A percentile compares a stretch with the other conserved stretches of the same genome.
These are phyloP conservation scores for Bedellia somnulentella DNA, from an alignment of 2,888 invertebrate genomes.

Conservation along the genomic window DNA sequence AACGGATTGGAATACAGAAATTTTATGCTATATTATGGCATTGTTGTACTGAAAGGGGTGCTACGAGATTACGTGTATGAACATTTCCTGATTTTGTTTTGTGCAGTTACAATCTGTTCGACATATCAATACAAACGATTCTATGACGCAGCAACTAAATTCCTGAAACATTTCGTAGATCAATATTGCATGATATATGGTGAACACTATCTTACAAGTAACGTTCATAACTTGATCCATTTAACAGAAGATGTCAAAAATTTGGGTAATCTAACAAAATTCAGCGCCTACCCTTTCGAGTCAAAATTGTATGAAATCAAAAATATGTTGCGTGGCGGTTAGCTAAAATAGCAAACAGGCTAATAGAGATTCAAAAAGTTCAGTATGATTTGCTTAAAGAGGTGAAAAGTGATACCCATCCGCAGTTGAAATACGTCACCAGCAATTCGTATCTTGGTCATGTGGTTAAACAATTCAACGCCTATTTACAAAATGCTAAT, in stretches of 20 bases:
- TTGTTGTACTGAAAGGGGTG: constrained; percentile 9
- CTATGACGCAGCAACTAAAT: constrained; percentile 7
- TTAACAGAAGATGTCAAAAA: constrained; percentile 8
- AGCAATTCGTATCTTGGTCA: too few species aligned
- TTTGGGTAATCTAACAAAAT: constrained; percentile 6
- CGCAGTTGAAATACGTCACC: not conserved
- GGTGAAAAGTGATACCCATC: not conserved
- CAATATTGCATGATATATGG: constrained; percentile 8
- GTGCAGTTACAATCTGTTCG: constrained; percentile 12
- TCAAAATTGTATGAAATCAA: constrained; percentile 4
- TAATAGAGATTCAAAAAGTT: constrained; percentile 3
- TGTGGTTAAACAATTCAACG: too few species aligned
- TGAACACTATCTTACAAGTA: constrained; percentile 9
- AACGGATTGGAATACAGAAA: constrained; percentile 11
- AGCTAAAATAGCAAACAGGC: constrained; percentile 8
- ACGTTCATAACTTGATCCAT: constrained; percentile 11
- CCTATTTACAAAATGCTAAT: too few species aligned
- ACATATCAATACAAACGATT: constrained; percentile 5
- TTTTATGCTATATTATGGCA: constrained; percentile 11
- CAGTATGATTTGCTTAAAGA: not conserved
- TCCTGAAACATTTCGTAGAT: constrained; percentile 10
- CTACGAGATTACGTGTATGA: constrained; percentile 6
- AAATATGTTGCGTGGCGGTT: constrained; percentile 6
- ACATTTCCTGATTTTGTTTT: constrained; percentile 10
- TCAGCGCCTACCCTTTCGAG: constrained; percentile 7